These are phyloP conservation scores for Drosophila subpulchrella DNA, from an alignment of 1,140 invertebrate genomes.

Conservation along the genomic window DNA sequence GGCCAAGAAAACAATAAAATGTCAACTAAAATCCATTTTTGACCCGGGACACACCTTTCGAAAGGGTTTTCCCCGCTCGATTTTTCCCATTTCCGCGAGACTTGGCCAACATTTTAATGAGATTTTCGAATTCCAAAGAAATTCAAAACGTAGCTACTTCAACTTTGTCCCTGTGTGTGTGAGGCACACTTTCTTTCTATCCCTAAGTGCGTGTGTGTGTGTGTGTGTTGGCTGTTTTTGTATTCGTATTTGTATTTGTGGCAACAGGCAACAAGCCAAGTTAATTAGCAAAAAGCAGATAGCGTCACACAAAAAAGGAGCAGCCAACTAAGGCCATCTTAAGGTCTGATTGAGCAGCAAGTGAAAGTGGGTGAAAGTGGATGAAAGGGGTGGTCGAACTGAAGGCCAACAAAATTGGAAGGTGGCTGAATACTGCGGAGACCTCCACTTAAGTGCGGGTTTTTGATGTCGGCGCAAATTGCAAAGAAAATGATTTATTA, in stretches of 20 bases:
- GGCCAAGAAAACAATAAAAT: conserved; percentile 16
- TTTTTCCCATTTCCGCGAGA: conserved; percentile 7
- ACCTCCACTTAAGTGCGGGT: conserved; percentile 52
- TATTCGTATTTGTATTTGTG: conserved; percentile 17
- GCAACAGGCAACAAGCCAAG: conserved; percentile 70
- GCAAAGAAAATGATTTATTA: conserved; percentile 78
- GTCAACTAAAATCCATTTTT: conserved; percentile 13
- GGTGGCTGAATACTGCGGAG: conserved; percentile 28
- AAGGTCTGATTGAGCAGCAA: conserved; percentile 40
- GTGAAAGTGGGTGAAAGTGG: conserved; percentile 1
- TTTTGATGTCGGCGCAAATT: conserved; percentile 61
- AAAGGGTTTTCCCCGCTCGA: neutral
- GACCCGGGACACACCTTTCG: neutral
- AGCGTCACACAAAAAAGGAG: conserved; percentile 76
- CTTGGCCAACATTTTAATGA: conserved; percentile 72
- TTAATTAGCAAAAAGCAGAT: conserved; percentile 81
- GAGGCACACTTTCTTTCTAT: conserved; percentile 3
- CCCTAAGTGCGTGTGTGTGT: neutral
- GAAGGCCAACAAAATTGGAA: conserved; percentile 2
- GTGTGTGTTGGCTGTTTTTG: neutral
- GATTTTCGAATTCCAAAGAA: conserved; percentile 74
- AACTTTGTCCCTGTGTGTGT: conserved; percentile 36
- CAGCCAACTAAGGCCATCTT: conserved; percentile 67
- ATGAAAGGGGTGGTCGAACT: neutral
- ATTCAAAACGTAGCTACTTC: conserved; percentile 58